Evolutionary conservation across 2,113 vertebrate genomes (phyloP), one percentile per base, ranked within the genome.

Genomic region (Callipepla squamata): DNA sequence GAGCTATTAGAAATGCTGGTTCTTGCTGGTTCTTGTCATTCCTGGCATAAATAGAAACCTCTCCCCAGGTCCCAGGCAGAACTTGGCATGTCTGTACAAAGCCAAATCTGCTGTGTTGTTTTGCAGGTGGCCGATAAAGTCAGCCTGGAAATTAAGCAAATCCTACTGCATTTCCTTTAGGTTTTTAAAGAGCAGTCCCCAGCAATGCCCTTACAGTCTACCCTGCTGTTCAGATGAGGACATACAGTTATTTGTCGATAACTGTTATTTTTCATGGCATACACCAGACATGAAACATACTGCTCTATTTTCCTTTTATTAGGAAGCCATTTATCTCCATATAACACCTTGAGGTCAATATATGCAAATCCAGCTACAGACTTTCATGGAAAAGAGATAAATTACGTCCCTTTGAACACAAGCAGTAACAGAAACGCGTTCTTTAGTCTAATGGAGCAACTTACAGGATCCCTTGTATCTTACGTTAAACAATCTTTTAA

Each of bases 291-390:
- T 80, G 36, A 80, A 83, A 91, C 7, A 13, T 42, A 78, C 32
- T 74, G 47, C 48, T 90, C 78, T 90, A 73, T 90, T 94, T 87
- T 73, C 59, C 62, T 81, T 50, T 63, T 38, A 86, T 53, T 80
- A 62, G 65, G 65, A 89, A 95, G 78, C 85, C 3, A 95, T 91
- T 96, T 93, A 90, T 96, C 80, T 92, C 65, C 26, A 51, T 53
- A 11, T 90, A 97, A 87, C 77, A 95, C 92, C 95, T 76, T 90
- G 89, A 96, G 94, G 91, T 96, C 95, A 97, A 95, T 95, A 91
- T 93, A 94, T 97, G 96, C 87, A 97, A 97, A 97, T 97, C 83
- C 91, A 87, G 92, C 69, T 87, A 93, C 65, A 96, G 84, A 85
- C 69, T 75, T 19, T 51, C 53, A 94, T 2, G 36, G 26, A 92